phyloP scores from a whole-genome alignment of 2,888 invertebrate species.

The Chrysopilus asiliformis region DNA sequence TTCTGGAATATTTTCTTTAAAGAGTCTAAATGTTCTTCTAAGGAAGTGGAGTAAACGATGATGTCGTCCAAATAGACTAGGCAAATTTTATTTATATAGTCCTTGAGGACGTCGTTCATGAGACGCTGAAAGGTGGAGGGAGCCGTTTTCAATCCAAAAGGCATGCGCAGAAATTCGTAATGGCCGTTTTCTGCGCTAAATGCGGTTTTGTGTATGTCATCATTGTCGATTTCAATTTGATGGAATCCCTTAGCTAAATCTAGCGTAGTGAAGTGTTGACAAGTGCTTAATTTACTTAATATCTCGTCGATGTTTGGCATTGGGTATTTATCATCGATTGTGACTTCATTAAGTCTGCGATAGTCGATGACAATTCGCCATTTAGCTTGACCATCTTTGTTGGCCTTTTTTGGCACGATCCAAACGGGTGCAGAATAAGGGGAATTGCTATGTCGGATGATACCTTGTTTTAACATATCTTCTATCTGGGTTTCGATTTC shows the following conservation, averaged over 20 bases:
- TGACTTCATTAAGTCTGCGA: slow-evolving; percentile 13
- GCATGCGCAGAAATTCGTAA: slow-evolving; percentile 19
- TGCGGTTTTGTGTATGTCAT: slow-evolving; percentile 14
- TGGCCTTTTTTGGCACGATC: too few species aligned
- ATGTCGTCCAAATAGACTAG: slow-evolving; percentile 19
- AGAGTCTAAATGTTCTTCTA: too few species aligned
- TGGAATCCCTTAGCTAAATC: slow-evolving; percentile 16
- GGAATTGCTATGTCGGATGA: too few species aligned
- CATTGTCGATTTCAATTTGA: slow-evolving; percentile 11
- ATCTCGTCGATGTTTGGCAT: slow-evolving; percentile 12
- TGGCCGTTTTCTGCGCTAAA: slow-evolving; percentile 12
- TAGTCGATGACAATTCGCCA: too few species aligned
- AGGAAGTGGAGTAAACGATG: slow-evolving; percentile 15
- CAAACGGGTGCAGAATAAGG: too few species aligned
- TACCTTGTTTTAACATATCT: too few species aligned
- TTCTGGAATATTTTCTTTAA: too few species aligned
- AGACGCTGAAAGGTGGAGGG: too few species aligned
- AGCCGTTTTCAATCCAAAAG: too few species aligned
- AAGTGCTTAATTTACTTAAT: slow-evolving; percentile 12
- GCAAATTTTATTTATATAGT: slow-evolving; percentile 17
- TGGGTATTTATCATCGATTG: slow-evolving; percentile 10
- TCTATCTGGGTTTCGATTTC: too few species aligned
- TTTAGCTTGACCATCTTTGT: too few species aligned
- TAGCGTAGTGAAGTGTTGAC: slow-evolving; percentile 12
- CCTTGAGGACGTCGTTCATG: too few species aligned